Percentiles rank a stretch among this genome's conserved stretches.
These are phyloP conservation scores for Sinocyclocheilus anophthalmus DNA, from an alignment of 2,113 vertebrate genomes.

Conservation along the genomic window DNA sequence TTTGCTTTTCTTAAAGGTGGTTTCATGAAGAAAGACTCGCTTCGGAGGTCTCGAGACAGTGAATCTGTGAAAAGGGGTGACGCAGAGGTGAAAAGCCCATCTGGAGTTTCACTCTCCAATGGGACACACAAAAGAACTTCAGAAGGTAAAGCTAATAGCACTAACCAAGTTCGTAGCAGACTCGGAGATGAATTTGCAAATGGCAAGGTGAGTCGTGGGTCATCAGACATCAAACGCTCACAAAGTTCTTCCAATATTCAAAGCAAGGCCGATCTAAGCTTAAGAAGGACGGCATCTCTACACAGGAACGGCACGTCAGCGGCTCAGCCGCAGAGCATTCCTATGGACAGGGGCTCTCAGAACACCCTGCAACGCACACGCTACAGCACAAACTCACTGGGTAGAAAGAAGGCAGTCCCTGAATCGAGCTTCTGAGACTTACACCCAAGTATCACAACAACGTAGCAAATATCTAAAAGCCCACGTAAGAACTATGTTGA, in stretches of 20 bases:
- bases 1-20: conserved; percentile 76
- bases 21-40: conserved; percentile 79
- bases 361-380: conserved; percentile 75
- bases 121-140: conserved; percentile 61
- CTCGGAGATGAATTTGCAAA: conserved; percentile 64
- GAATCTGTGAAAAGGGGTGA: conserved; percentile 56
- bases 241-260: conserved; percentile 84
- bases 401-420: conserved; percentile 76
- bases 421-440: conserved; percentile 88
- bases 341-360: conserved; percentile 61
- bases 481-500: not conserved
- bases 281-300: conserved; percentile 74
- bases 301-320: conserved; percentile 70
- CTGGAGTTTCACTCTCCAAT: conserved; percentile 66
- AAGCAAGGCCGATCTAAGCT: conserved; percentile 68
- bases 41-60: conserved; percentile 61
- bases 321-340: conserved; percentile 53
- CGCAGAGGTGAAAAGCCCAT: conserved; percentile 52
- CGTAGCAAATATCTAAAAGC: not conserved
- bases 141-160: conserved; percentile 57
- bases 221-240: conserved; percentile 75
- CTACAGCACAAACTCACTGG: conserved; percentile 77
- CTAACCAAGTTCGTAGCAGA: conserved; percentile 43
- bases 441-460: too few species aligned
- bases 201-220: conserved; percentile 58